Evolutionary conservation across 2,888 invertebrate species (phyloP).

Genomic region (Thereva nobilitata): DNA sequence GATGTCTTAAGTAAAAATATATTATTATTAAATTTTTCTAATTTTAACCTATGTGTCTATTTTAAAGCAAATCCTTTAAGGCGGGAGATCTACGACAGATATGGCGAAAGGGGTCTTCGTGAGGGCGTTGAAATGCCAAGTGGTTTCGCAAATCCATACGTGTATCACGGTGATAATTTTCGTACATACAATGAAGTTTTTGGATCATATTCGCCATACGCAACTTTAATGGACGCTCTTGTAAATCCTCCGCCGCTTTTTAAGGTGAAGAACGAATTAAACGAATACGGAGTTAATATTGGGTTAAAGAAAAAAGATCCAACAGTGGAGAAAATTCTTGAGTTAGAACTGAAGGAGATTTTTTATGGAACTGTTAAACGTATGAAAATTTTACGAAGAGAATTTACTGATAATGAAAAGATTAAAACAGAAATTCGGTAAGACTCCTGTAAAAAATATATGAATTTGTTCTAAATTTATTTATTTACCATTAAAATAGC

Average conservation of each 20-base stretch:
- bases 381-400: conserved; percentile 77
- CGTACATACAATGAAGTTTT: conserved; percentile 80
- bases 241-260: conserved; percentile 67
- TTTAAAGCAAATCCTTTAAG: conserved; percentile 62
- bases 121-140: conserved; percentile 74
- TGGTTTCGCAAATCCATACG: conserved; percentile 72
- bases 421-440: conserved; percentile 64
- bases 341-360: conserved; percentile 67
- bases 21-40: neutral
- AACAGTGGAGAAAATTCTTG: conserved; percentile 62
- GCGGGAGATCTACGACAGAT: conserved; percentile 83
- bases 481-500: conserved; percentile 42
- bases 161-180: conserved; percentile 80
- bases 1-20: conserved; percentile 65
- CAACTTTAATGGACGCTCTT: conserved; percentile 71
- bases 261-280: conserved; percentile 61
- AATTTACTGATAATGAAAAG: conserved; percentile 68
- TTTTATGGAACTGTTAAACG: conserved; percentile 79
- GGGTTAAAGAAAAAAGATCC: conserved; percentile 67
- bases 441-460: neutral
- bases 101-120: conserved; percentile 86
- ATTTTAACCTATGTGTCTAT: neutral
- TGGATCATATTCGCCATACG: conserved; percentile 81
- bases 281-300: conserved; percentile 47
- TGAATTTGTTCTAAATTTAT: neutral